A percentile compares a stretch with the other conserved stretches of the same genome.
phyloP scores from a whole-genome alignment of 2,113 vertebrate genomes.

The Xiphias gladius region DNA sequence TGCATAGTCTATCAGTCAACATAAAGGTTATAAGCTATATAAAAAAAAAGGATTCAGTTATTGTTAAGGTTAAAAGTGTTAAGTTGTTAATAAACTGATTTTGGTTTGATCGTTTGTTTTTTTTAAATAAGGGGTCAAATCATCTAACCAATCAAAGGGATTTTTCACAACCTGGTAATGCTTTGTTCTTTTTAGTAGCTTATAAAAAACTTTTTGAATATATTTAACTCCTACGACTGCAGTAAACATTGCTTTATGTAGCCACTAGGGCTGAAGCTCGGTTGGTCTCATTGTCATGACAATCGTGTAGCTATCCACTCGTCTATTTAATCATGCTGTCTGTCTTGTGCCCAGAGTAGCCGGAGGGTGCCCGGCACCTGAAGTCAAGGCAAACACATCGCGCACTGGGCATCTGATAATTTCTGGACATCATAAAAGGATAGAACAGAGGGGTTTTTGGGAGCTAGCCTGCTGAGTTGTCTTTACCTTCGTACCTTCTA shows the following conservation, averaged over 20 bases:
- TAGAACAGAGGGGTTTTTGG: not conserved
- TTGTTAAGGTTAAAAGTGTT: no score
- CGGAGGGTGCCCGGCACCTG: slow-evolving; percentile 53
- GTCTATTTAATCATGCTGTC: slow-evolving; percentile 64
- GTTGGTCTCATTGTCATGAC: slow-evolving; percentile 66
- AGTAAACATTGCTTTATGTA: slow-evolving; percentile 39
- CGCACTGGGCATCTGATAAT: slow-evolving; percentile 42
- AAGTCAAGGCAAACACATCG: slow-evolving; percentile 47
- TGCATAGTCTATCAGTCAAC: no score
- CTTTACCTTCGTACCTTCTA: not conserved
- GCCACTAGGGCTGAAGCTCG: slow-evolving; percentile 42
- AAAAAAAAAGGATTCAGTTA: no score
- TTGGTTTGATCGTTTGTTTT: not conserved
- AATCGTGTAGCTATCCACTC: slow-evolving; percentile 62
- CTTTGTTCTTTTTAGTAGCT: no score
- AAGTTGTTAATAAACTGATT: not conserved
- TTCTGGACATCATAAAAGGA: slow-evolving; percentile 14
- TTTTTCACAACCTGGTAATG: no score
- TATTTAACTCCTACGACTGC: not conserved
- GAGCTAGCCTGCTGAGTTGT: not conserved
- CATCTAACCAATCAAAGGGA: no score
- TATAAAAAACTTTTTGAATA: no score
- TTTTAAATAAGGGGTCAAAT: no score
- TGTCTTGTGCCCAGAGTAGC: slow-evolving; percentile 71
- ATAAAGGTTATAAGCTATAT: no score